A percentile compares a stretch with the other conserved stretches of the same genome.
Conservation (phyloP, 2,113 vertebrate genomes). For the Aldabrachelys gigantea region DNA sequence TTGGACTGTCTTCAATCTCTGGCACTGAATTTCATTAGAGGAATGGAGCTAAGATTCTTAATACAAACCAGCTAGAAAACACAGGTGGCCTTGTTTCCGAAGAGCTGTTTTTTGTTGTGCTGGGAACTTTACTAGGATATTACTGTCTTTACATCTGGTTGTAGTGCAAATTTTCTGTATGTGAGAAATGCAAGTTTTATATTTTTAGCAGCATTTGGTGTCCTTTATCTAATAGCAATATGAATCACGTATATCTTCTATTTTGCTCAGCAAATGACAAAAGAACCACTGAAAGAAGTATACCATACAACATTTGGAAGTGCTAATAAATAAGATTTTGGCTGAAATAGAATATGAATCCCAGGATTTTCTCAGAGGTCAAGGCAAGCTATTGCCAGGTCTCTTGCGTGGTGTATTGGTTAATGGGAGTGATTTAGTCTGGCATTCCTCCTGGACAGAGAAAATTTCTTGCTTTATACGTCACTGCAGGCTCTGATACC, state of each 20-base stretch:
- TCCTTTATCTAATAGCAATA: not conserved
- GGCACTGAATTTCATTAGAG: accelerated
- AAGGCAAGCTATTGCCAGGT: not conserved
- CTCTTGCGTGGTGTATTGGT: not conserved
- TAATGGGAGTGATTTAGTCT: not conserved
- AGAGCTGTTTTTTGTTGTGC: not conserved
- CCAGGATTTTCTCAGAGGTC: accelerated
- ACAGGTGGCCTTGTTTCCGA: not conserved
- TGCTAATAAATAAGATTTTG: not conserved
- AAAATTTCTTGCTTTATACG: not conserved
- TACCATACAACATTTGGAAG: not conserved
- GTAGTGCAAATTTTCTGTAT: not conserved
- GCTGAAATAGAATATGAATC: not conserved
- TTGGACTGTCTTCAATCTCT: not conserved
- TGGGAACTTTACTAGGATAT: not conserved
- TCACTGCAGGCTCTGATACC: not conserved
- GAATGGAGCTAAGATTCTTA: not conserved
- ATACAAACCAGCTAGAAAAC: not conserved
- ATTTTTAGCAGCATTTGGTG: not conserved
- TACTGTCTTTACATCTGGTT: not conserved
- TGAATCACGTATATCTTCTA: not conserved
- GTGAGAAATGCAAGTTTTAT: not conserved
- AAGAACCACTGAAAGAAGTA: not conserved
- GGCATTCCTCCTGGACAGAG: not conserved
- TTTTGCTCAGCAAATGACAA: slow-evolving; percentile 20